Evolutionary conservation across 2,113 vertebrate genomes (phyloP), one percentile per base, ranked within the genome.

Genomic region (Probosciger aterrimus): DNA sequence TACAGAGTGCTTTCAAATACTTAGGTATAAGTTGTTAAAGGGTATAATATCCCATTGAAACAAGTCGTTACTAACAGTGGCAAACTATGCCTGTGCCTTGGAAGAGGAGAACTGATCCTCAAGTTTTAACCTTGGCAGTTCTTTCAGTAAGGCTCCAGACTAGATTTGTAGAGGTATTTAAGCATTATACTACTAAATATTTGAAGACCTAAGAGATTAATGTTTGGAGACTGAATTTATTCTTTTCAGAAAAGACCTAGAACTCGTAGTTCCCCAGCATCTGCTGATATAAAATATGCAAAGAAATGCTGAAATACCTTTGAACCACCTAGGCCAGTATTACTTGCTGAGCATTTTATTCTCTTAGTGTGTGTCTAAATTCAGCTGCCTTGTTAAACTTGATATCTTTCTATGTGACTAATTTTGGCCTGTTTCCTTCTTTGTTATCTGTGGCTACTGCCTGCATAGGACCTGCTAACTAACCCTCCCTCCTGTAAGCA

Each of bases 401-500:
- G 95, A 92, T 98, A 97, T 97, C 89, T 94, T 71, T 87, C 77
- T 84, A 94, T 88, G 53, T 97, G 95, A 88, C 97, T 98, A 98
- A 98, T 73, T 87, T 98, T 96, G 97, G 99, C 98, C 98, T 98
- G 97, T 98, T 98, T 98, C 98, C 97, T 98, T 98, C 98, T 97
- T 96, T 33, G 69, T 98, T 98, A 97, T 97, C 98, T 98, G 96
- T 52, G 96, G 97, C 97, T 98, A 98, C 96, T 98, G 97, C 96
- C 98, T 98, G 97, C 97, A 96, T 98, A 99, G 99, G 99, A 99
- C 97, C 98, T 99, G 98, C 98, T 99, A 98, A 99, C 98, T 99
- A 99, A 99, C 98, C 98, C 98, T 85, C 96, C 96, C 97, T 98
- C 98, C 97, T 99, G 98, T 97, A 99, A 98, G 97, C 98, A 99